phyloP scores from a whole-genome alignment of 2,113 vertebrate species.

The Salvelinus sp. region DNA sequence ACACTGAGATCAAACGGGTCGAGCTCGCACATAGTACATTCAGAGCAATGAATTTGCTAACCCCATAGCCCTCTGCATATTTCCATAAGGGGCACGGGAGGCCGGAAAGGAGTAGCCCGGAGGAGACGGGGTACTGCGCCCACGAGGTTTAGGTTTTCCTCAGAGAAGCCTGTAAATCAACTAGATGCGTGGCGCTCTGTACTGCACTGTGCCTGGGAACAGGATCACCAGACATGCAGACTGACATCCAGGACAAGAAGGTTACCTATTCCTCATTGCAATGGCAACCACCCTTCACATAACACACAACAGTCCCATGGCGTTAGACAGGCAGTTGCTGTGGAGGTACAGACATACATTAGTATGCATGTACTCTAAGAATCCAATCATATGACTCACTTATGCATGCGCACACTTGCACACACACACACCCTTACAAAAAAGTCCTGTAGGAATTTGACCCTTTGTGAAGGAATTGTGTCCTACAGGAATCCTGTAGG shows the following conservation, averaged over 20 bases:
- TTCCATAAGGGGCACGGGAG: slow-evolving; percentile 61
- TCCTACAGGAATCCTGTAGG: too few relatives aligned
- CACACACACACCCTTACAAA: neutral
- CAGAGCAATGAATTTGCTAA: slow-evolving; percentile 70
- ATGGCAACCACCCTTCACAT: neutral
- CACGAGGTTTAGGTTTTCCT: slow-evolving; percentile 70
- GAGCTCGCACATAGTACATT: slow-evolving; percentile 66
- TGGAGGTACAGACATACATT: too few relatives aligned
- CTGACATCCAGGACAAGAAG: slow-evolving; percentile 14
- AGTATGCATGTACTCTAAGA: neutral
- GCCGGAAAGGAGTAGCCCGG: slow-evolving; percentile 49
- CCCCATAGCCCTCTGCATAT: slow-evolving; percentile 62
- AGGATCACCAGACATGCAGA: slow-evolving; percentile 23
- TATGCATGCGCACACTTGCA: neutral
- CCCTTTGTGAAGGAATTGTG: too few relatives aligned
- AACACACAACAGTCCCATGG: neutral
- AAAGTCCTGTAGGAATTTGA: too few relatives aligned
- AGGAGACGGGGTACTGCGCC: slow-evolving; percentile 25
- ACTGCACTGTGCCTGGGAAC: slow-evolving; percentile 43
- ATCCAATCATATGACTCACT: neutral
- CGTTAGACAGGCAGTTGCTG: too few relatives aligned
- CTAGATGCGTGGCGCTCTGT: slow-evolving; percentile 40
- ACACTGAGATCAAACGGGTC: slow-evolving; percentile 69
- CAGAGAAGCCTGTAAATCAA: slow-evolving; percentile 62
- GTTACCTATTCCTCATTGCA: too few relatives aligned